These are phyloP conservation scores for Lophotis ruficrista DNA, from an alignment of 2,113 vertebrate species.

Conservation along the genomic window DNA sequence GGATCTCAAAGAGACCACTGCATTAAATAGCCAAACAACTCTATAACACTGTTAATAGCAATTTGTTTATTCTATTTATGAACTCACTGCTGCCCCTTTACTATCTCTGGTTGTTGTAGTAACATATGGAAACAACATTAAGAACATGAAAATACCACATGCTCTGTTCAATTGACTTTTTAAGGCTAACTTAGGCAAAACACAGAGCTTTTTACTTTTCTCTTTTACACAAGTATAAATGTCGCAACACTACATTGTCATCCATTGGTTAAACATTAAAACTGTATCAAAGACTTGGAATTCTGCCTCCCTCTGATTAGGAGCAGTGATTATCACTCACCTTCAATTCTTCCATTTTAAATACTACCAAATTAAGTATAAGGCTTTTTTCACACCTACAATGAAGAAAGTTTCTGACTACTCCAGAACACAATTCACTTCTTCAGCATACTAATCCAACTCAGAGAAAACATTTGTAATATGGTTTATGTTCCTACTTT, in stretches of 20 bases:
- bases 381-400: not conserved
- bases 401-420: not conserved
- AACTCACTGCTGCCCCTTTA: not conserved
- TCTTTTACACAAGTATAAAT: not conserved
- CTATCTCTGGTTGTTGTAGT: not conserved
- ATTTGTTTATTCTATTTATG: constrained; percentile 9
- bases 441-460: not conserved
- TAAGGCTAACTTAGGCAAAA: not conserved
- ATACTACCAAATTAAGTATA: not conserved
- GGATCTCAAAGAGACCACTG: not conserved
- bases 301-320: not conserved
- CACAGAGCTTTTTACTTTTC: not conserved
- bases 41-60: not conserved
- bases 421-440: not conserved
- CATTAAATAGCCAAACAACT: not conserved
- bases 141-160: not conserved
- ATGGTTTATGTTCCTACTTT: not conserved
- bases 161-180: not conserved
- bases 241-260: not conserved
- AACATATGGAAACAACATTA: not conserved
- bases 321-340: not conserved
- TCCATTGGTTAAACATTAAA: not conserved
- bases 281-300: not conserved
- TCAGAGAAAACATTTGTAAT: not conserved
- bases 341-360: not conserved